Base-by-base conservation (phyloP, 2,888 invertebrate genomes). In the Selenia dentaria region DNA sequence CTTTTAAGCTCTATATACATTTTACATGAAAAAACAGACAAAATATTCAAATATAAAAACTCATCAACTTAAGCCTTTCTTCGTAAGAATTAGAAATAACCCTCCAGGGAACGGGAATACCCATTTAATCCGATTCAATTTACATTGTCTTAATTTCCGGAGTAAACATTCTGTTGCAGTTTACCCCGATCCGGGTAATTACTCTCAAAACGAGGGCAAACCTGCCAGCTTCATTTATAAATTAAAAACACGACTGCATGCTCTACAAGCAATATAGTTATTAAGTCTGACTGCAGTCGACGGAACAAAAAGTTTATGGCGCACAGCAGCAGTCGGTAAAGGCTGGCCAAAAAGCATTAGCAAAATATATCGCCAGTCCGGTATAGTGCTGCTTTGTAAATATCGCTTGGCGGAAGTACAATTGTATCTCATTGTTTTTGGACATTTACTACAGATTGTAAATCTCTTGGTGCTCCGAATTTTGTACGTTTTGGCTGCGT, bases 341-440 rank as follows among this genome's bases (percentile, higher is more conserved):
- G 43, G 67, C 70, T 70, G 62, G 74, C 79, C 79, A 79, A 80
- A 83, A 84, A 83, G 79, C 77, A 81, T 79, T 78, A 76, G 71
- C 66, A 52, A 63, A 74, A 79, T 72, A 73, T 78, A 79, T 67
- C 57, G 70, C 57, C 54, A 58, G 66, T 64, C 66, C 64, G 57
- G 65, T 62, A n/a, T n/a, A 66, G 68, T 68, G 70, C 69, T 75
- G 79, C 74, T 79, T 81, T 77, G 77, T 74, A 79, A 83, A 83
- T 79, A 79, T 78, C 62, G 73, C 66, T 73, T 67, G 69, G 79
- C 63, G 65, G 69, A 77, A 79, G 82, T 80, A 80, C 81, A 82
- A 84, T 81, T 83, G 80, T 85, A 79, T 82, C 81, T 83, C 83
- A 82, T 83, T 83, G 84, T 83, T 75, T 71, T 70, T 57, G 74